Evolutionary conservation across 1,140 invertebrate genomes (phyloP).

Genomic region (Dinothrombium tinctorium): DNA sequence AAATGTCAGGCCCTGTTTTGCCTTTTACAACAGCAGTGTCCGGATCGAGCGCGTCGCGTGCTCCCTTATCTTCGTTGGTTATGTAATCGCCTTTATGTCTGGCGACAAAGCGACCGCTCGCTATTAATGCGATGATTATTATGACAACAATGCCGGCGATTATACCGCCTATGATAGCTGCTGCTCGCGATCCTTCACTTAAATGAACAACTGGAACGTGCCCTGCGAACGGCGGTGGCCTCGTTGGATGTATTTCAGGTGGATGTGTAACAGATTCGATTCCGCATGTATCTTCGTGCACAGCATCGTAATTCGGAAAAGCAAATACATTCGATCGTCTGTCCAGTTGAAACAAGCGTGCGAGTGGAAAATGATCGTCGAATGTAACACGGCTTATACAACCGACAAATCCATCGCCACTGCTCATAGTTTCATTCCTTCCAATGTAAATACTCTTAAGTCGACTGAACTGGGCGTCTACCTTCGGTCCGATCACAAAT

Average conservation of each 20-base stretch:
- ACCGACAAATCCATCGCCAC: conserved; percentile 56
- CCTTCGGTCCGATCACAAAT: conserved; percentile 63
- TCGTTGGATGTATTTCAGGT: conserved; percentile 48
- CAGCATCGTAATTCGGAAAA: conserved; percentile 18
- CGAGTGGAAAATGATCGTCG: conserved; percentile 86
- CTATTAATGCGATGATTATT: conserved; percentile 1
- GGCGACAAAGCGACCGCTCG: conserved; percentile 6
- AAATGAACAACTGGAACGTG: too few relatives aligned
- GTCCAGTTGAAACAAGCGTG: conserved; percentile 79
- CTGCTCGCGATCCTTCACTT: conserved; percentile 46
- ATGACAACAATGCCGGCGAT: conserved; percentile 8
- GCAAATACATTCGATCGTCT: conserved; percentile 54
- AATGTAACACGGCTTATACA: conserved; percentile 86
- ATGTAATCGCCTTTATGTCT: conserved; percentile 68
- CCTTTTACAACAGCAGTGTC: conserved; percentile 73
- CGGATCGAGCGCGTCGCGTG: conserved; percentile 62
- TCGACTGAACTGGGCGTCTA: conserved; percentile 89
- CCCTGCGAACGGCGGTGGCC: conserved; percentile 39
- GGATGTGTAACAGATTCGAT: conserved; percentile 78
- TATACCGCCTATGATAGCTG: conserved; percentile 4
- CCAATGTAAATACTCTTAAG: conserved; percentile 92
- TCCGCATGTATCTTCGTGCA: conserved; percentile 75
- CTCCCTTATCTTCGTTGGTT: conserved; percentile 82
- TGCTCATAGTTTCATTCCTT: conserved; percentile 59
- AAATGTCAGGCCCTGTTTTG: conserved; percentile 69